Base-by-base conservation (phyloP, 2,113 vertebrate genomes). In the Apteryx mantelli region DNA sequence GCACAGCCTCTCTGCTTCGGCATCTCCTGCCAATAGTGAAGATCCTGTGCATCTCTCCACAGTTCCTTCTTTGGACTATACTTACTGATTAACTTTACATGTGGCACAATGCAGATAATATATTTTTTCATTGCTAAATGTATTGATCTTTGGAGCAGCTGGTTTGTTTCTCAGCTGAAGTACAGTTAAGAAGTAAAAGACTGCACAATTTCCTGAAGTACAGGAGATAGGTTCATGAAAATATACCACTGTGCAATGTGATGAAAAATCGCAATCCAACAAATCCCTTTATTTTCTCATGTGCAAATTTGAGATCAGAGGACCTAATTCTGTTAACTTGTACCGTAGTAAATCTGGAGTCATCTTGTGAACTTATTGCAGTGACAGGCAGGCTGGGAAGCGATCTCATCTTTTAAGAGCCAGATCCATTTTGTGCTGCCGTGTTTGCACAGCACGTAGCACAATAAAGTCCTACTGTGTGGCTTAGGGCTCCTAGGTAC, bases 361-460 rank as follows among this genome's bases (percentile, higher is more conserved):
- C 90, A 46, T 53, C 68, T 65, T 65, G 63, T 86, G 46, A 84
- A 71, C 22, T 84, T 75, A 5, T 3, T 75, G 56, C 38, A 53
- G 52, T 26, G 53, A 58, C 83, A 79, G 84, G 52, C 84, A 65
- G 56, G 25, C 55, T 95, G 80, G 84, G 78, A 79, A 79, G 87
- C 0, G 1, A 87, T 53, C 66, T 89, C 78, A 20, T 82, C 78
- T 87, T 79, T 78, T 82, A 44, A 36, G 79, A 73, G 88, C 71
- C 86, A 92, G 79, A 95, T 93, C 95, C 94, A 89, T 91, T 89
- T 95, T 88, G 81, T 80, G 78, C 44, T 2, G 2, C 81, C 40
- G 44, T 91, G 86, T 95, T 96, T 97, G 89, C 91, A 91, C 77
- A 89, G 77, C 21, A 7, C 63, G 86, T 80, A 10, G 83, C 70